A percentile compares a stretch with the other conserved stretches of the same genome.
Conservation (phyloP, 2,888 invertebrate species). For the Rambutsinella grinnellia region DNA sequence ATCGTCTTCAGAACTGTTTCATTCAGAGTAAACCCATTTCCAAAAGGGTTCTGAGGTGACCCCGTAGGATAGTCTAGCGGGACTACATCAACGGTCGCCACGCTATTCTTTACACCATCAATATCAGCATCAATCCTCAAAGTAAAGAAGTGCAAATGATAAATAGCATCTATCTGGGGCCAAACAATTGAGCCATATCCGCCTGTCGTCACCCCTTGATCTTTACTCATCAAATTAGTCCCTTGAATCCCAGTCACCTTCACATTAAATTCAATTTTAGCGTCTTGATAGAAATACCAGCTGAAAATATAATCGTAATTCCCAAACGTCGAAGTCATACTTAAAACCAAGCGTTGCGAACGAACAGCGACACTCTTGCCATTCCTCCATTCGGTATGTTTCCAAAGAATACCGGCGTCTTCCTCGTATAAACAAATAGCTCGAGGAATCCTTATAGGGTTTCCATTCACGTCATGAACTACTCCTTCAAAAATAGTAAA, state of each 20-base stretch:
- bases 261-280: conserved; percentile 57
- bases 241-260: conserved; percentile 59
- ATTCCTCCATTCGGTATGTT: conserved; percentile 61
- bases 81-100: conserved; percentile 49
- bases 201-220: conserved; percentile 26
- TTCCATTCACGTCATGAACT: conserved; percentile 22
- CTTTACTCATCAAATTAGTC: conserved; percentile 40
- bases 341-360: conserved; percentile 54
- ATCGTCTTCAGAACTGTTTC: conserved; percentile 45
- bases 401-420: conserved; percentile 60
- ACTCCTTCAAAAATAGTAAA: conserved; percentile 7
- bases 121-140: conserved; percentile 59
- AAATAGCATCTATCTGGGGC: conserved; percentile 48
- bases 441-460: conserved; percentile 35
- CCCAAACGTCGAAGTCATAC: conserved; percentile 58
- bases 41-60: conserved; percentile 53
- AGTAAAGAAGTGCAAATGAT: conserved; percentile 62
- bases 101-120: conserved; percentile 57
- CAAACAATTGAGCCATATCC: conserved; percentile 49
- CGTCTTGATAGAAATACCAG: conserved; percentile 61
- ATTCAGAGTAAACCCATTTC: conserved; percentile 57
- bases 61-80: conserved; percentile 50
- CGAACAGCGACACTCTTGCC: conserved; percentile 52
- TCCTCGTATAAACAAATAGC: conserved; percentile 64
- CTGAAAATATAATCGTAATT: conserved; percentile 64